Base-by-base conservation (phyloP, 2,888 invertebrate genomes). In the Synanthedon vespiformis region DNA sequence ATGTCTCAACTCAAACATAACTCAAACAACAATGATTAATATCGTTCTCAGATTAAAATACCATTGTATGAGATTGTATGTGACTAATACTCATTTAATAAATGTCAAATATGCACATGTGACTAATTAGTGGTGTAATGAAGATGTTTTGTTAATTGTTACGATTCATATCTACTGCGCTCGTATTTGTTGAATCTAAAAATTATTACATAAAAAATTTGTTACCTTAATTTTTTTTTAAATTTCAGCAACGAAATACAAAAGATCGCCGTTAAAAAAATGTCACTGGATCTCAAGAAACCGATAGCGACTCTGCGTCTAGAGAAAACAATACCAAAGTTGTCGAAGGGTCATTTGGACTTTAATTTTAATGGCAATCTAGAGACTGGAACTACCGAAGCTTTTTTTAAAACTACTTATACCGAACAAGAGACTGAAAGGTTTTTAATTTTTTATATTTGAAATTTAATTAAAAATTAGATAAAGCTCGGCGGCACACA, bases 341-440 rank as follows among this genome's bases (percentile, higher is more conserved):
- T 89, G 0, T 81, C 90, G 0, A 84, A 83, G 12, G 92, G 92
- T 44, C 87, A 90, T 61, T 64, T 95, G 13, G 89, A 90, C 58
- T 88, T 95, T 49, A 83, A 78, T 2, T 94, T 92, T 66, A 88
- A 88, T 54, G 94, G 94, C 0, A 89, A 86, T 53, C 77, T 95
- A 59, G 90, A 89, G 55, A 90, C 90, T 13, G 89, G 89, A 5
- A 88, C 84, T 4, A 89, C 90, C 0, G 92, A 92, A 57, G 94
- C 92, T 0, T 87, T 95, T 55, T 94, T 93, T 67, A 91, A 90
- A 65, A 90, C 90, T 40, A 89, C 87, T 48, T 94, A 93, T 64
- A 67, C 61, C 0, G 85, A 88, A 1, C 72, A 83, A 55, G 84
- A 82, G 50, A 70, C 68, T 10, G 84, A 82, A 54, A 88, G 86